These are phyloP conservation scores for Clitarchus hookeri DNA, from an alignment of 2,888 invertebrate species.

Conservation along the genomic window DNA sequence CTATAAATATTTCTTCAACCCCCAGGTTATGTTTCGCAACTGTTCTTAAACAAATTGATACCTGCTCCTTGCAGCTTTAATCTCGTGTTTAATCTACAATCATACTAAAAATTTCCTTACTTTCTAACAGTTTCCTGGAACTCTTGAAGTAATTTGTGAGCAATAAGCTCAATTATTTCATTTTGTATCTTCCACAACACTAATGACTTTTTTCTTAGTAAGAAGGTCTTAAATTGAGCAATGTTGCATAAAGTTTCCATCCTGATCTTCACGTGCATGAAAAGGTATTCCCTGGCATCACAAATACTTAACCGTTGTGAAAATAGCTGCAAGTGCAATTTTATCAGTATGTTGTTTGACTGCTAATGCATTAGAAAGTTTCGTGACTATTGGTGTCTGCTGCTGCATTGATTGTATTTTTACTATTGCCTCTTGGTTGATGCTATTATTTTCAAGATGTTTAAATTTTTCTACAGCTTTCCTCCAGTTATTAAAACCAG, in stretches of 20 bases:
- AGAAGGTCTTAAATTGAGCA: neutral
- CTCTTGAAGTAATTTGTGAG: neutral
- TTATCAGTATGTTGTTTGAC: neutral
- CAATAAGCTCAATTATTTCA: neutral
- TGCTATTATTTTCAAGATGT: too few species aligned
- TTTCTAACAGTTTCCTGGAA: neutral
- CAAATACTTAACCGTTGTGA: neutral
- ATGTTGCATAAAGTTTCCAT: neutral
- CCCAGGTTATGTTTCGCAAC: too few species aligned
- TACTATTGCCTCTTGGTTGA: too few species aligned
- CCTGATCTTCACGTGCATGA: neutral
- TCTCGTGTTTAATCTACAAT: too few species aligned
- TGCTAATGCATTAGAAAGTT: neutral
- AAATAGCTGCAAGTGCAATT: neutral
- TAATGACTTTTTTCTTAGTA: neutral
- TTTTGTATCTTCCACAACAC: neutral
- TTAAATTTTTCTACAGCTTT: neutral
- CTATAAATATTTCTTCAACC: too few species aligned
- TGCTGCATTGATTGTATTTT: neutral
- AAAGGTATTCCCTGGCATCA: neutral
- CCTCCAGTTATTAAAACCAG: neutral
- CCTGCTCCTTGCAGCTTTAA: too few species aligned
- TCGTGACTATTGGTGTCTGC: neutral
- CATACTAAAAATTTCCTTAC: too few species aligned
- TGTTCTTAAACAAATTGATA: too few species aligned